phyloP scores from a whole-genome alignment of 1,140 invertebrate genomes.

The Condylostylus longicornis region DNA sequence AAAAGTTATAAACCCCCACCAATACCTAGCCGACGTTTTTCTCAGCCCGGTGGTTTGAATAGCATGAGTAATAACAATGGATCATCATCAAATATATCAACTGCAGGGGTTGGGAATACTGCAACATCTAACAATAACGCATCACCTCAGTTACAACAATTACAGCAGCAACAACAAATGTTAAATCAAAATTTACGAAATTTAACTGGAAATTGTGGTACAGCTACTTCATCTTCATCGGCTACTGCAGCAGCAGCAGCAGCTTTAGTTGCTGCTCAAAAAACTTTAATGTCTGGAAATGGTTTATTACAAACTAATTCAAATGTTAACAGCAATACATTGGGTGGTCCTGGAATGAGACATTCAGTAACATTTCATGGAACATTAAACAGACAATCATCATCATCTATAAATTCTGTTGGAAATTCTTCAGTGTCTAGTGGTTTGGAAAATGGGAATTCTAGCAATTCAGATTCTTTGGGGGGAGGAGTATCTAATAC shows the following conservation, averaged over 20 bases:
- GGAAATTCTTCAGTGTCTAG: too few species aligned
- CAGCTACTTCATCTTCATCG: not conserved
- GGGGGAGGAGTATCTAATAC: too few species aligned
- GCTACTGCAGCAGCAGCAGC: not conserved
- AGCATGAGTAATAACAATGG: slow-evolving; percentile 3
- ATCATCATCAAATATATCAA: too few species aligned
- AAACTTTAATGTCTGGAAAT: not conserved
- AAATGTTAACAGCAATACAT: not conserved
- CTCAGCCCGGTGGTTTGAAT: slow-evolving; percentile 7
- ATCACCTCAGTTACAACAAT: slow-evolving; percentile 14
- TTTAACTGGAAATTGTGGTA: too few species aligned
- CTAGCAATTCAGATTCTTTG: too few species aligned
- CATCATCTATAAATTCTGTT: not conserved
- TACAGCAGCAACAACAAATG: slow-evolving; percentile 18
- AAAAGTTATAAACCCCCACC: slow-evolving; percentile 16
- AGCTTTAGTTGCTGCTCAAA: not conserved
- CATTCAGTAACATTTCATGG: slow-evolving; percentile 29
- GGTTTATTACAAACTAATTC: not conserved
- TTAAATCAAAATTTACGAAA: slow-evolving; percentile 1
- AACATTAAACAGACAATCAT: slow-evolving; percentile 4
- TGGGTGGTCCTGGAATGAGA: slow-evolving; percentile 15
- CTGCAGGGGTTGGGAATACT: not conserved
- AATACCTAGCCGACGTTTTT: slow-evolving; percentile 22
- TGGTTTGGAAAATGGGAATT: not conserved
- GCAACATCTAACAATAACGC: slow-evolving; percentile 1